Evolutionary conservation across 1,140 invertebrate species (phyloP).

Genomic region (Megalopta genalis): DNA sequence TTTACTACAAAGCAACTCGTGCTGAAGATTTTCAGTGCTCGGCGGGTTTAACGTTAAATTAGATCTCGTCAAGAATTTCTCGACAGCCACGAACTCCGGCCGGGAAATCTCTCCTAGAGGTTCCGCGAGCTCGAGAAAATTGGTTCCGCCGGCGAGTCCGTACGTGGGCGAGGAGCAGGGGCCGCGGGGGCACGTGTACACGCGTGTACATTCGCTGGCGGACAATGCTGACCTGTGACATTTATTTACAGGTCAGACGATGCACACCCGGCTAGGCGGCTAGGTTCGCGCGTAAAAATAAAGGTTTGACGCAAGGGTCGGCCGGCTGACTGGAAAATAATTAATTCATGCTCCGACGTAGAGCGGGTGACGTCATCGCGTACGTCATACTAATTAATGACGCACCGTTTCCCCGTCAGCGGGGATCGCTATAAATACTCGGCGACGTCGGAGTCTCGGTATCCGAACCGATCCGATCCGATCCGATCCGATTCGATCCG

Average conservation of each 20-base stretch:
- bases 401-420: background rate
- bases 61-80: too few species aligned
- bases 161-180: too few species aligned
- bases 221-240: constrained; percentile 45
- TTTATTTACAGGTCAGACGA: constrained; percentile 48
- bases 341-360: constrained; percentile 28
- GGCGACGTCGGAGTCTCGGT: constrained; percentile 28
- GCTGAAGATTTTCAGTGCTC: too few species aligned
- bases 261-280: constrained; percentile 17
- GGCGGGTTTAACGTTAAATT: too few species aligned
- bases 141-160: too few species aligned
- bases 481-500: background rate
- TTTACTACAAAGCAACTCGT: too few species aligned
- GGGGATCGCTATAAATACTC: constrained; percentile 15
- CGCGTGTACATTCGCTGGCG: background rate
- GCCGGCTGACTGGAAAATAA: constrained; percentile 36
- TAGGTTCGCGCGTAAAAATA: constrained; percentile 54
- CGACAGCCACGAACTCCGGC: too few species aligned
- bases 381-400: constrained; percentile 24
- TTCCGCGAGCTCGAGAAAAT: too few species aligned
- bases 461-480: constrained; percentile 10
- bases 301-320: constrained; percentile 33
- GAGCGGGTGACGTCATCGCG: background rate
- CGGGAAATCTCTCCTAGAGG: too few species aligned
- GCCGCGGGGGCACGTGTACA: background rate